Evolutionary conservation across 2,113 vertebrate genomes (phyloP).

Genomic region (Pachypanchax playfairii): DNA sequence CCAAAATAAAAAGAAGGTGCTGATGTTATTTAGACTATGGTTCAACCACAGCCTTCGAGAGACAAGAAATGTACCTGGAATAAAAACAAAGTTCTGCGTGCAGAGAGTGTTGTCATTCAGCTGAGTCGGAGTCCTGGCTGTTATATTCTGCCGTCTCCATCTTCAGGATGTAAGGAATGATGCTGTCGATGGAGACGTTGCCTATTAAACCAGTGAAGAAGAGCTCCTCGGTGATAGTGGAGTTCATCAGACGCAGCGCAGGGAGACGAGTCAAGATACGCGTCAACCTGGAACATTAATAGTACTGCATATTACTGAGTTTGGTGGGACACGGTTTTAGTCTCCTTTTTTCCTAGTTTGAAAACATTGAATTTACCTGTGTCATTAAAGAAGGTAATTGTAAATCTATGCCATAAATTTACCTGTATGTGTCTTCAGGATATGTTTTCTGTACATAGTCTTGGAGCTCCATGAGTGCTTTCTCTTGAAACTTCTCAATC

Average conservation of each 20-base stretch:
- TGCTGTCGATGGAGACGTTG: slow-evolving; percentile 98
- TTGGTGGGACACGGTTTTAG: no score
- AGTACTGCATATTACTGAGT: no score
- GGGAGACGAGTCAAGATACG: slow-evolving; percentile 95
- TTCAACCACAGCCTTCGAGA: slow-evolving; percentile 17
- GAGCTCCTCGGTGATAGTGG: slow-evolving; percentile 96
- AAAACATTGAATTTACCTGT: neutral
- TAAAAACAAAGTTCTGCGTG: slow-evolving; percentile 4
- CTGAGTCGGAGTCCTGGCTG: slow-evolving; percentile 88
- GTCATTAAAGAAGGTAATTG: neutral
- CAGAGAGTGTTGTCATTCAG: slow-evolving; percentile 72
- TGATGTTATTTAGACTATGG: slow-evolving; percentile 18
- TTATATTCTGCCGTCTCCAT: slow-evolving; percentile 99
- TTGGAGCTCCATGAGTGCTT: slow-evolving; percentile 99
- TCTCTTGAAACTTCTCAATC: slow-evolving; percentile 98
- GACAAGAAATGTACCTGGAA: slow-evolving; percentile 43
- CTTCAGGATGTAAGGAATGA: slow-evolving; percentile 99
- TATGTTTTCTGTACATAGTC: slow-evolving; percentile 98
- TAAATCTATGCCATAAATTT: slow-evolving; percentile 16
- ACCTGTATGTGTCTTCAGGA: slow-evolving; percentile 97
- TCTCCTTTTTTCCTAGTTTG: neutral
- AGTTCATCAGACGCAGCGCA: slow-evolving; percentile 95
- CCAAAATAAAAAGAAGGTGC: slow-evolving; percentile 3
- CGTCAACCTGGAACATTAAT: slow-evolving; percentile 84
- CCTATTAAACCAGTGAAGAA: slow-evolving; percentile 99